Conservation (phyloP, 2,888 invertebrate genomes). For the Nematopogon swammerdamellus region DNA sequence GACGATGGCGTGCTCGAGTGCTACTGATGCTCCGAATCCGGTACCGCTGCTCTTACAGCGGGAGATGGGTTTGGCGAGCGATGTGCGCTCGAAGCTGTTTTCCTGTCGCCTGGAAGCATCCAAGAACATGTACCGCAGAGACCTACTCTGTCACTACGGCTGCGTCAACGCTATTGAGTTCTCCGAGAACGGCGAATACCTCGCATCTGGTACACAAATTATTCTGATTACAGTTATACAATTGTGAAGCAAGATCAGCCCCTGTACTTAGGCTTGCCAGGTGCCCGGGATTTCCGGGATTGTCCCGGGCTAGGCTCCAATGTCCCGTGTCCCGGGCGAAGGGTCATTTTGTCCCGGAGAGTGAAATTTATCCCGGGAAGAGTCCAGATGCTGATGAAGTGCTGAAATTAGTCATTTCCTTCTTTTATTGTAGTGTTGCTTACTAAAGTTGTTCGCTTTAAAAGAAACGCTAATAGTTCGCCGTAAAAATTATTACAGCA, state of each 20-base stretch:
- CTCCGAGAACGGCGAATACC: constrained; percentile 80
- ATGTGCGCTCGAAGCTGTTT: constrained; percentile 60
- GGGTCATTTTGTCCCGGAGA: no score
- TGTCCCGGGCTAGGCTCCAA: no score
- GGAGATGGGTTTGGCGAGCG: constrained; percentile 57
- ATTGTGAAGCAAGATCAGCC: no score
- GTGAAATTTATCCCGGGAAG: no score
- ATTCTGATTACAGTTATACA: no score
- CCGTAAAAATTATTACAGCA: background rate
- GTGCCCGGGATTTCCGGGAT: no score
- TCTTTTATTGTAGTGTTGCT: constrained; percentile 1
- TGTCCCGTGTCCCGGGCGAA: no score
- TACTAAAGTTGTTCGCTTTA: no score
- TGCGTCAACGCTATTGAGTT: constrained; percentile 97
- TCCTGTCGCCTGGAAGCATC: constrained; percentile 62
- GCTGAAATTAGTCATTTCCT: background rate
- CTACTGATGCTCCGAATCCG: constrained; percentile 53
- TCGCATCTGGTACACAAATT: constrained; percentile 91
- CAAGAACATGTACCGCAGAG: constrained; percentile 76
- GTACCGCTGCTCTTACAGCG: constrained; percentile 57
- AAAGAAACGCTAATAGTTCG: no score
- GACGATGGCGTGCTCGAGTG: background rate
- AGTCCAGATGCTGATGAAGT: no score
- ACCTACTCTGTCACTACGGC: constrained; percentile 87
- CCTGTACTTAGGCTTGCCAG: no score